phyloP scores from a whole-genome alignment of 1,140 invertebrate genomes.

The Gerris buenoi region DNA sequence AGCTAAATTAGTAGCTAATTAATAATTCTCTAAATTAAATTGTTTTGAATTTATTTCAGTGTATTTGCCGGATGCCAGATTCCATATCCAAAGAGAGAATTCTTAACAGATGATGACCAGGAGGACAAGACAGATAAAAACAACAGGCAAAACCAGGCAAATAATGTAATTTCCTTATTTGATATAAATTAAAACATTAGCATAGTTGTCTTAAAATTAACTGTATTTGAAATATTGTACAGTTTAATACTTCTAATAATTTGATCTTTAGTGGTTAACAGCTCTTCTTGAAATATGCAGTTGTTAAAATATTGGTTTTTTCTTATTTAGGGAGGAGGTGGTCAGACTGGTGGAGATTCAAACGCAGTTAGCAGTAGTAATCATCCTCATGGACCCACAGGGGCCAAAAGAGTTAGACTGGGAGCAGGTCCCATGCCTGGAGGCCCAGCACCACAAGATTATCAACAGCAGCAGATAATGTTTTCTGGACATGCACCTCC shows the following conservation, averaged over 20 bases:
- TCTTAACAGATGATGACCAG: conserved; percentile 92
- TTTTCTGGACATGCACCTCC: background rate
- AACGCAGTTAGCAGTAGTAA: background rate
- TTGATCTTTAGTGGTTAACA: no score
- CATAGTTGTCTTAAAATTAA: no score
- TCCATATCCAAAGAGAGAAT: conserved; percentile 96
- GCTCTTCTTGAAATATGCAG: no score
- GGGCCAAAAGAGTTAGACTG: conserved; percentile 1
- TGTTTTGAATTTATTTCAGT: conserved; percentile 34
- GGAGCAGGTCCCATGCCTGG: background rate
- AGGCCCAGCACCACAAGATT: background rate
- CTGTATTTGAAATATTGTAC: no score
- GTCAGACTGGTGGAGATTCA: background rate
- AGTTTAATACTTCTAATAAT: no score
- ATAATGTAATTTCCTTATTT: conserved; percentile 21
- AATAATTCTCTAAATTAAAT: background rate
- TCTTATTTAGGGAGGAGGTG: background rate
- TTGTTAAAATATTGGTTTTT: no score
- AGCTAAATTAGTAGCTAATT: no score
- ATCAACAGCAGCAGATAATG: conserved; percentile 2
- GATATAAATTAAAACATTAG: no score
- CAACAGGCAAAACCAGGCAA: conserved; percentile 63
- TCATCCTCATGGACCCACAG: background rate
- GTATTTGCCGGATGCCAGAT: conserved; percentile 91
- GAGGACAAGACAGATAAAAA: conserved; percentile 79